phyloP scores from a whole-genome alignment of 1,140 invertebrate genomes.

The Drosophila serrata region DNA sequence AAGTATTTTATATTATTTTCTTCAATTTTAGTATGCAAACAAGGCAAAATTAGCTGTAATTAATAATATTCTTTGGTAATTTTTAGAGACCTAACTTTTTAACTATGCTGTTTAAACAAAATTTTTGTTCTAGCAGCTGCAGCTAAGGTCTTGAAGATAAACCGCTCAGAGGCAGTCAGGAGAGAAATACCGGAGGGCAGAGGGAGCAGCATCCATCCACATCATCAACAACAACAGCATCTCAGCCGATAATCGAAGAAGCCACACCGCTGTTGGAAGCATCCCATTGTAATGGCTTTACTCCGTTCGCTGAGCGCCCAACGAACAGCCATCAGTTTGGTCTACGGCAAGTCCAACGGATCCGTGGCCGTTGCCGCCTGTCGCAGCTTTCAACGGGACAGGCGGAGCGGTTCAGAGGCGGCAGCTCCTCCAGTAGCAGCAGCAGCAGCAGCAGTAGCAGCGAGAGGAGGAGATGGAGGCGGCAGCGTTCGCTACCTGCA shows the following conservation, averaged over 20 bases:
- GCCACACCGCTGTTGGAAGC: conserved; percentile 4
- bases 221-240: conserved; percentile 9
- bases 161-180: not conserved
- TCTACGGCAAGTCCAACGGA: conserved; percentile 56
- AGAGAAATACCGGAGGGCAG: not conserved
- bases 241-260: conserved; percentile 16
- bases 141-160: not conserved
- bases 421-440: not conserved
- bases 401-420: conserved; percentile 9
- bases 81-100: not conserved
- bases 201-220: not conserved
- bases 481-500: conserved; percentile 27
- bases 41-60: not conserved
- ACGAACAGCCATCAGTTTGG: conserved; percentile 76
- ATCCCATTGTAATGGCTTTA: conserved; percentile 82
- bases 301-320: conserved; percentile 80
- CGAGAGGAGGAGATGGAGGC: not conserved
- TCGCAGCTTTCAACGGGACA: conserved; percentile 33
- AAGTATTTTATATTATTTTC: not conserved
- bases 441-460: not conserved
- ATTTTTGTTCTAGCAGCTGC: not conserved
- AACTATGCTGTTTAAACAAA: no score
- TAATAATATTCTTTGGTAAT: not conserved
- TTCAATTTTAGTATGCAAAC: not conserved
- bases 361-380: conserved; percentile 31